Base-by-base conservation (phyloP, 2,797 vertebrate species). In the Onychomys leucogaster region DNA sequence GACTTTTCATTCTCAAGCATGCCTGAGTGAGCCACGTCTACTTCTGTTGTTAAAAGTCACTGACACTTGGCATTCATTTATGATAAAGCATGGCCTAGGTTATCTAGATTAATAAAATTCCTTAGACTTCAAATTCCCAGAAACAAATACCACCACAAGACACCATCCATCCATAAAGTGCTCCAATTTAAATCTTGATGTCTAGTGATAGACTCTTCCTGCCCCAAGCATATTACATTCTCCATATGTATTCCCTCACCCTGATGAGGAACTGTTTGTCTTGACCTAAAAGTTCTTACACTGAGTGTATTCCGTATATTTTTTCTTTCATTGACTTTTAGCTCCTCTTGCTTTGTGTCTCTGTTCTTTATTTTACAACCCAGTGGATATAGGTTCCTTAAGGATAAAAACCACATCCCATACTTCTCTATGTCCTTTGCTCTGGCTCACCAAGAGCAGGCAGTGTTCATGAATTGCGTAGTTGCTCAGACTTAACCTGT, bases 121-220 rank as follows among this genome's bases (percentile, higher is more conserved):
- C 90, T 90, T 91, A 78, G 49, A 87, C 29, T 88, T 77, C 34
- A 92, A 77, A 57, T 11, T 95, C 89, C 46, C 21, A 65, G n/a
- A 92, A 76, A 82, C 1, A 85, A 46, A 14, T 77, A 63, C 52
- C 23, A 80, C 69, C n/a, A 63, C 49, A 69, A 89, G 34, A 67
- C n/a, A 43, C 25, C 11, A 19, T 86, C 25, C 37, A 37, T n/a
- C 34, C 8, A 91, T 49, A 91, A 94, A 92, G 0, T 11, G 10
- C 9, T 46, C 52, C n/a, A 12, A 10, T 29, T 57, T 76, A 81
- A 4, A 29, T 73, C 8, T 32, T 63, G 11, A 12, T 55, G 25
- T 46, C 63, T 59, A 65, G 21, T n/a, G 59, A 63, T 6, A 46
- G n/a, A n/a, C 5, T 6, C 49, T 57, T 17, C n/a, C 67, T 84